These are phyloP conservation scores for Chamaea fasciata DNA, from an alignment of 2,113 vertebrate genomes.

Conservation along the genomic window DNA sequence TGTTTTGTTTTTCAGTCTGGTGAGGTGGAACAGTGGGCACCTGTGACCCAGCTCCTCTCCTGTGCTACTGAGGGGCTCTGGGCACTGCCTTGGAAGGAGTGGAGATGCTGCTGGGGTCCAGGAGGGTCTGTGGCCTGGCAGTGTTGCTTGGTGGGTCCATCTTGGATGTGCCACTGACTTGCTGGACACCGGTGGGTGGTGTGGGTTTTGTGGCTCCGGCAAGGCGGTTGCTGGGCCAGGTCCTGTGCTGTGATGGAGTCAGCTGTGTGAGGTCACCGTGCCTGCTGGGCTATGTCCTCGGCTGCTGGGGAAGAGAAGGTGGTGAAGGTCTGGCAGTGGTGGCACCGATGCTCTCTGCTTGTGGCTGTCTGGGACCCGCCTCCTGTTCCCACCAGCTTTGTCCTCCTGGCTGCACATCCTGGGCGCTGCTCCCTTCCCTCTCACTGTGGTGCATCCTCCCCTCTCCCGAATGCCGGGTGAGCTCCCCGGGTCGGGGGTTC, in stretches of 20 bases:
- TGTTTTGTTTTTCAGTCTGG: not conserved
- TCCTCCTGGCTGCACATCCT: rapidly evolving
- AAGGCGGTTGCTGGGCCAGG: rapidly evolving
- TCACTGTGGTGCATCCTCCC: rapidly evolving
- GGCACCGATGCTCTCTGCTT: not conserved
- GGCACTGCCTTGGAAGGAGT: not conserved
- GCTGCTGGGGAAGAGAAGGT: not conserved
- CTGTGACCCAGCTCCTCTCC: not conserved
- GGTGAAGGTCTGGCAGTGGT: not conserved
- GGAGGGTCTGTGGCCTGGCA: not conserved
- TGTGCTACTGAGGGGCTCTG: not conserved
- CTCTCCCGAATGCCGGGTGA: rapidly evolving
- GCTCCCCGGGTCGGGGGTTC: rapidly evolving
- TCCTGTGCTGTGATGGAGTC: not conserved
- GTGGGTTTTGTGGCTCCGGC: not conserved
- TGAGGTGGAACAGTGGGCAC: not conserved
- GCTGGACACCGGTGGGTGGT: not conserved
- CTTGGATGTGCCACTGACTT: not conserved
- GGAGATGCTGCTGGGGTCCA: not conserved
- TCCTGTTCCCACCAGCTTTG: not conserved
- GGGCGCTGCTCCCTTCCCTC: not conserved
- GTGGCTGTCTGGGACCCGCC: not conserved
- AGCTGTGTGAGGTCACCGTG: rapidly evolving
- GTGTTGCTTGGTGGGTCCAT: not conserved
- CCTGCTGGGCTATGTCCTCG: not conserved